Evolutionary conservation across 2,797 vertebrate genomes (phyloP), one percentile per base, ranked within the genome.

Genomic region (Ceyx erithaca): DNA sequence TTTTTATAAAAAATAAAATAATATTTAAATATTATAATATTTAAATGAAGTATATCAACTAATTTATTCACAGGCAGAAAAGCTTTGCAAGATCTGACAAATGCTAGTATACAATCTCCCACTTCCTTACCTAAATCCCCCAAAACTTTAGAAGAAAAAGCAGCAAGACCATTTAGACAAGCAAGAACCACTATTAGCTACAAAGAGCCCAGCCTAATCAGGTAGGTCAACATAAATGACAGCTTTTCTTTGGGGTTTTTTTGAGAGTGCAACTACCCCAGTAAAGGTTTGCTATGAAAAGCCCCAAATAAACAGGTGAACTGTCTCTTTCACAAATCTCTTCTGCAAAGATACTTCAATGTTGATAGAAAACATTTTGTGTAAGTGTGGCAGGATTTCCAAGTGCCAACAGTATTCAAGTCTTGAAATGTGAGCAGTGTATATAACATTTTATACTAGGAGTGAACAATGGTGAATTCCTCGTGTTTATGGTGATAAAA

Each of bases 51-150:
- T 7, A 49, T 66, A 57, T 61, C 85, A 71, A 86, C 52, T 64
- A 12, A 55, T 94, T n/a, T 92, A 54, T 95, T 96, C 85, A 77
- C 92, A 98, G 97, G 86, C 46, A 88, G 61, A 78, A 96, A 93
- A 85, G 86, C 80, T 59, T 93, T 97, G 43, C 94, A 96, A 86
- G 97, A 97, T 78, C 77, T 97, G 90, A 96, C 96, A 92, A 97
- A 97, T 91, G 87, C 57, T 46, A 69, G 30, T 55, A 35, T 68
- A 58, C 18, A 21, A 25, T 87, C 84, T 62, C 84, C 54, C 9
- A 14, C 69, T 57, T 70, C 49, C 5, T 28, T 83, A 64, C 48
- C 63, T 52, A 91, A 95, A 87, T 58, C 75, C 46, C 63, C 85
- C 67, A 78, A 61, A 62, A 72, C 62, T 33, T 75, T 10, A 54